Base-by-base conservation (phyloP, 1,140 invertebrate species). In the Ips nitidus region DNA sequence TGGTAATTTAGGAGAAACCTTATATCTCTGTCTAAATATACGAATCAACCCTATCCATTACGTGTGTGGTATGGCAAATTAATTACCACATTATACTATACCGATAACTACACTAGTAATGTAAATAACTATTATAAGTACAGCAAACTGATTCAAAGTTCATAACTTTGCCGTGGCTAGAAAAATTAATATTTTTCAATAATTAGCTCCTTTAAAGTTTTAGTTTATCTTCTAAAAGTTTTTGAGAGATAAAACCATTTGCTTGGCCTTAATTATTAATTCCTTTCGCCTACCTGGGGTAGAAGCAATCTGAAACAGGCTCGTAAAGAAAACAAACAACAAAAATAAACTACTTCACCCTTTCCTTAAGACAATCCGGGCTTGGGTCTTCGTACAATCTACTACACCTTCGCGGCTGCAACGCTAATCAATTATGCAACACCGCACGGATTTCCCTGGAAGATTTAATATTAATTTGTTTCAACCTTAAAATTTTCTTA, bases 381-480 rank as follows among this genome's bases (percentile, higher is more conserved):
- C 52, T 65, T 59, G 43, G 52, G 58, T 39, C 42, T 69, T 65
- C 63, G 50, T 70, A 70, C 66, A 58, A 64, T 59, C 56, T 59
- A 55, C 59, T 63, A 70, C 69, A 70, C 67, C 67, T 62, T 50
- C 59, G 63, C 47, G 69, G 63, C 56, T 70, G 69, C 69, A 70
- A 59, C 56, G 38, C 55, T 41, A 39, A 66, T 71, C 56, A 71
- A 71, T 66, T 71, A 71, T 71, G 69, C 64, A 71, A 60, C 52
- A 60, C 52, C 41, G 38, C 63, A 52, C 52, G 57, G 63, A 71
- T 60, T 71, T 66, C 62, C 56, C 69, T 36, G 38, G 3, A 65
- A 63, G 66, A 69, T 69, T 69, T 69, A 69, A 69, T 69, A 69
- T 69, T 69, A 69, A 69, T 69, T 69, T 56, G 60, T 63, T 63